phyloP scores from a whole-genome alignment of 1,140 invertebrate genomes.

The Xylocopa sonorina region DNA sequence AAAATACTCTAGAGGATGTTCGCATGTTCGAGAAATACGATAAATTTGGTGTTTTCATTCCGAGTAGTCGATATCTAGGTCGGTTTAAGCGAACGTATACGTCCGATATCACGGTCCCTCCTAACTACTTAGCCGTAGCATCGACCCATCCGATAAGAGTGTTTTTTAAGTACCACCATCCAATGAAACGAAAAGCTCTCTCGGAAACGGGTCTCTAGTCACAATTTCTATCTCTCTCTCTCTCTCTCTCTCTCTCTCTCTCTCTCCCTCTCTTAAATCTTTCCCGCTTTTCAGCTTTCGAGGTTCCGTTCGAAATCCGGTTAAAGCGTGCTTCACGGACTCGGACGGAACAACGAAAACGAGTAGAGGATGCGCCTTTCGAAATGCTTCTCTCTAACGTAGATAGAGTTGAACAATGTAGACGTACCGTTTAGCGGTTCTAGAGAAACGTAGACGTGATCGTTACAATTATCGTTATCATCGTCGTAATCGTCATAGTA shows the following conservation, averaged over 20 bases:
- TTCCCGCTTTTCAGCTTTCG: conserved; percentile 36
- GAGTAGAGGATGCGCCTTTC: conserved; percentile 20
- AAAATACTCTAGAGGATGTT: background rate
- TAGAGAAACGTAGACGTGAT: conserved; percentile 38
- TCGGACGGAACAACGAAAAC: conserved; percentile 43
- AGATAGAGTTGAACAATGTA: conserved; percentile 52
- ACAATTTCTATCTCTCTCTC: too few species aligned
- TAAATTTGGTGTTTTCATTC: too few species aligned
- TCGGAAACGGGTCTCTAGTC: conserved; percentile 80
- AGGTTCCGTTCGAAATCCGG: conserved; percentile 26
- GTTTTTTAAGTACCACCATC: too few species aligned
- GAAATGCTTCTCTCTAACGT: conserved; percentile 52
- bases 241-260: too few species aligned
- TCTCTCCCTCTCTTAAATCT: too few species aligned
- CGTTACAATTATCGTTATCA: conserved; percentile 12
- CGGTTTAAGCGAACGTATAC: conserved; percentile 79
- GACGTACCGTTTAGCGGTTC: conserved; percentile 40
- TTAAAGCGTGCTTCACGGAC: background rate
- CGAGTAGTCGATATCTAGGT: conserved; percentile 64
- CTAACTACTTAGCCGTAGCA: conserved; percentile 81
- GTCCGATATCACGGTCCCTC: conserved; percentile 83
- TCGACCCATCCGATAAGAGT: conserved; percentile 80
- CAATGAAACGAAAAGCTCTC: conserved; percentile 69
- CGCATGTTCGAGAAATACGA: background rate
- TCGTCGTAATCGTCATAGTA: conserved; percentile 14